Conservation (phyloP, 2,113 vertebrate genomes). For the Elaphurus davidianus region DNA sequence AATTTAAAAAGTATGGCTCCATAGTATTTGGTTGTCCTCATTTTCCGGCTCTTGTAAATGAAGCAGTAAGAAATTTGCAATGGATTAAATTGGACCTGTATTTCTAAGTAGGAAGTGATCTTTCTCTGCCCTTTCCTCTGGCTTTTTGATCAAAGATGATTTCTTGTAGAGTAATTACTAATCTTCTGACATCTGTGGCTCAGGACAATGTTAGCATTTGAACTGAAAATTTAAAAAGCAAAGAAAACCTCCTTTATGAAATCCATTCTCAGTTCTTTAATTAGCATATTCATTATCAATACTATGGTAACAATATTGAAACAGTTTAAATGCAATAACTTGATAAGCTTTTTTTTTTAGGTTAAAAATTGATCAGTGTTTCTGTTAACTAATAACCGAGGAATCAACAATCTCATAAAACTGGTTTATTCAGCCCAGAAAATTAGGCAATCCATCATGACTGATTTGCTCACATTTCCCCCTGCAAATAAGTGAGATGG, state of each 20-base stretch:
- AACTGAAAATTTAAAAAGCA: conserved; percentile 43
- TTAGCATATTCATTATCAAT: conserved; percentile 85
- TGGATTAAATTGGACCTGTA: conserved; percentile 30
- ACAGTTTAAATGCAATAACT: conserved; percentile 95
- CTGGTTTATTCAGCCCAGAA: conserved; percentile 93
- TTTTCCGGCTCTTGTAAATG: conserved; percentile 15
- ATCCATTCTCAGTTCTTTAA: conserved; percentile 68
- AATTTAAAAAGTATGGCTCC: conserved; percentile 39
- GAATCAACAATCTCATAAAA: conserved; percentile 98
- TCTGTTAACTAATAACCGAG: conserved; percentile 98
- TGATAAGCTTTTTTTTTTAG: conserved; percentile 82
- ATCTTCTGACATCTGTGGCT: conserved; percentile 74
- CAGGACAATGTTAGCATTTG: conserved; percentile 52
- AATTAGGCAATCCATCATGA: conserved; percentile 99
- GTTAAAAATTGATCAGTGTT: conserved; percentile 93
- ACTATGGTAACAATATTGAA: conserved; percentile 90
- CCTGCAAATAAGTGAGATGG: conserved; percentile 85
- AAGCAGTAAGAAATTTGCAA: conserved; percentile 46
- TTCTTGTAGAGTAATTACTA: conserved; percentile 71
- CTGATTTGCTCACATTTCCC: conserved; percentile 94
- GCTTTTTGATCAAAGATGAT: conserved; percentile 76
- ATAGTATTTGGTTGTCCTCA: background rate
- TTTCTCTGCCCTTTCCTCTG: conserved; percentile 58
- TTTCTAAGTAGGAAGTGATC: conserved; percentile 65
- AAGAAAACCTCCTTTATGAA: conserved; percentile 60